phyloP scores from a whole-genome alignment of 2,888 invertebrate genomes.

The Polyommatus icarus region DNA sequence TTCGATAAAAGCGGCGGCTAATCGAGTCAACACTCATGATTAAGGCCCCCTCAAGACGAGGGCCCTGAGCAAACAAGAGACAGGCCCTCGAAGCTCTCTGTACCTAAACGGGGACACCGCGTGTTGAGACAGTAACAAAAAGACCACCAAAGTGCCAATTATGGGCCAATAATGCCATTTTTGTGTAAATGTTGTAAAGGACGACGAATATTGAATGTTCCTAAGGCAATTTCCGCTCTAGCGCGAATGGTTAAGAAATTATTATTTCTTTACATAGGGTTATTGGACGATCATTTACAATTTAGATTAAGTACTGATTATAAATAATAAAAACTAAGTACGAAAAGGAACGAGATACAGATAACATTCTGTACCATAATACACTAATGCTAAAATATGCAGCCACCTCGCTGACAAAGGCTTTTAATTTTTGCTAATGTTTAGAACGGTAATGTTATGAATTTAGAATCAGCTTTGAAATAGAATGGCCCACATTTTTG shows the following conservation, averaged over 20 bases:
- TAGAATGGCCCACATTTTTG: slow-evolving; percentile 9
- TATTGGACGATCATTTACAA: background rate
- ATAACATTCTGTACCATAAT: background rate
- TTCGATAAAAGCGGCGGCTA: slow-evolving; percentile 41
- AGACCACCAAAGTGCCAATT: slow-evolving; percentile 13
- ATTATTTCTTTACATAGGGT: too few species aligned
- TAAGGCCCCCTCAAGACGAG: slow-evolving; percentile 65
- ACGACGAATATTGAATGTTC: background rate
- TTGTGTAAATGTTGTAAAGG: background rate
- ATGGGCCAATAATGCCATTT: background rate
- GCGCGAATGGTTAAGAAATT: too few species aligned
- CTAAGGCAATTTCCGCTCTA: background rate
- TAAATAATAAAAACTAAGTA: background rate
- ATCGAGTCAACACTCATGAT: slow-evolving; percentile 70
- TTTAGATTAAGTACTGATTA: background rate
- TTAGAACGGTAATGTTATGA: slow-evolving; percentile 1
- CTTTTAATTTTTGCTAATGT: slow-evolving; percentile 23
- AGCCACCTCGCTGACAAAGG: background rate
- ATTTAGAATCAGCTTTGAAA: slow-evolving; percentile 18
- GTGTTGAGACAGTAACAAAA: slow-evolving; percentile 32
- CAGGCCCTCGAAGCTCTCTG: slow-evolving; percentile 61
- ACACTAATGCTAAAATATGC: background rate
- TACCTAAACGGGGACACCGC: slow-evolving; percentile 59
- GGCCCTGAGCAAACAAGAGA: slow-evolving; percentile 66
- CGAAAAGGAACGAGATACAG: background rate